Evolutionary conservation across 92 coral and sea anemone species (phyloP), one percentile per base, ranked within the genome.

Genomic region (Parazoanthus darwini): DNA sequence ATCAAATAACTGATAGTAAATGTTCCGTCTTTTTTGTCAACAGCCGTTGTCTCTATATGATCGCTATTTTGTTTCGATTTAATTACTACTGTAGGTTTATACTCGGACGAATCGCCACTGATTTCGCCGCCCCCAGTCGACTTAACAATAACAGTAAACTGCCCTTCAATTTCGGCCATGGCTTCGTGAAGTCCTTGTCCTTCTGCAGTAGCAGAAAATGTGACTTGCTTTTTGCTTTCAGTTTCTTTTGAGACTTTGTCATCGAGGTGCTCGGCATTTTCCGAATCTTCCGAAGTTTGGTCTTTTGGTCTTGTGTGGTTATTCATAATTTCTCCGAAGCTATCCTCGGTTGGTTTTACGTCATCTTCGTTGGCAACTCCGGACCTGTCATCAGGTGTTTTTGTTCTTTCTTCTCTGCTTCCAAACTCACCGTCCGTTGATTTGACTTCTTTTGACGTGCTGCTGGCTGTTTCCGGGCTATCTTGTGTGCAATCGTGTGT

Each of bases 101-200:
- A 36, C 25, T 48, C 20, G n/a, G 70, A 71, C 33, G 3, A 71
- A 26, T 71, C 78, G 3, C 56, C 4, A 3, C 8, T 23, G 56
- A 8, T 72, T 26, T 71, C 18, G 33, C 77, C 29, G 11, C 22
- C 16, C 43, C 1, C 67, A 26, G 54, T 54, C 13, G 79, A 71
- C 26, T 84, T 46, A 5, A 84, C 25, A 74, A 29, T 36, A 46
- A 84, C 79, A 29, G 25, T 72, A 68, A 84, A 84, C 75, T 72
- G 66, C 20, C 67, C 87, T 8, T 46, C 79, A 14, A 71, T 48
- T 48, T 46, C 87, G 39, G 87, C 87, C 59, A 84, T 74, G 37
- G 79, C 79, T 84, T 84, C 87, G 71, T n/a, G 66, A 71, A 84
- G 79, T 48, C 87, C 87, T 6, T 29, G 43, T 6, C 87, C 87